phyloP scores from a whole-genome alignment of 2,797 vertebrate species.

The Ceryle rudis region DNA sequence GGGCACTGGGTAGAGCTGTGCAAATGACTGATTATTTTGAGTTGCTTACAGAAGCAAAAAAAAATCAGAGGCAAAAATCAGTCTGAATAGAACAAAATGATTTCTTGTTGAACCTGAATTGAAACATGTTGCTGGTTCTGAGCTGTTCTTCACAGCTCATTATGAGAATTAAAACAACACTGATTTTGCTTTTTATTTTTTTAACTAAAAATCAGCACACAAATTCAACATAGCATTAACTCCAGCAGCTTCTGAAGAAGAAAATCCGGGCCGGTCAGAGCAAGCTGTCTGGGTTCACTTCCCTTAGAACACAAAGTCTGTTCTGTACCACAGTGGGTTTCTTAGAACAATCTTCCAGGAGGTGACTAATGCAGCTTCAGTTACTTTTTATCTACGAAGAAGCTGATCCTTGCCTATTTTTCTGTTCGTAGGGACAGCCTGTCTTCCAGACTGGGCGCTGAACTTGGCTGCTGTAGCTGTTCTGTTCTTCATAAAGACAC shows the following conservation, averaged over 20 bases:
- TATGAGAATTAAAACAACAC: not conserved
- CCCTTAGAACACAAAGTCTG: not conserved
- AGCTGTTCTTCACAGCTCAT: not conserved
- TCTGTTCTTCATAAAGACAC: not conserved
- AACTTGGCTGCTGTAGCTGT: not conserved
- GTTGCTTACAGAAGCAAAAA: conserved; percentile 50
- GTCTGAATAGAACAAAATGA: not conserved
- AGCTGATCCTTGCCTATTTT: not conserved
- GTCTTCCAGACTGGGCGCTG: not conserved
- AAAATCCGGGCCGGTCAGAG: not conserved
- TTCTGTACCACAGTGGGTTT: not conserved
- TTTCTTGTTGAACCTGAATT: not conserved
- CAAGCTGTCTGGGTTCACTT: not conserved
- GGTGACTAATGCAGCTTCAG: not conserved
- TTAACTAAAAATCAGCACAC: not conserved
- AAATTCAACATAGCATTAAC: not conserved
- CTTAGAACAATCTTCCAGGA: not conserved
- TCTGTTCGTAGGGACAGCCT: not conserved
- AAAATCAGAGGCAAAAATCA: not conserved
- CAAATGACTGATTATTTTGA: conserved; percentile 47
- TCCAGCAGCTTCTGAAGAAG: not conserved
- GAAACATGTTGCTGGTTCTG: not conserved
- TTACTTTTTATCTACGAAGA: not conserved
- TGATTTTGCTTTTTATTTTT: not conserved
- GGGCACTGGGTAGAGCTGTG: conserved; percentile 11